Evolutionary conservation across 2,797 vertebrate genomes (phyloP).

Genomic region (Coendou prehensilis): DNA sequence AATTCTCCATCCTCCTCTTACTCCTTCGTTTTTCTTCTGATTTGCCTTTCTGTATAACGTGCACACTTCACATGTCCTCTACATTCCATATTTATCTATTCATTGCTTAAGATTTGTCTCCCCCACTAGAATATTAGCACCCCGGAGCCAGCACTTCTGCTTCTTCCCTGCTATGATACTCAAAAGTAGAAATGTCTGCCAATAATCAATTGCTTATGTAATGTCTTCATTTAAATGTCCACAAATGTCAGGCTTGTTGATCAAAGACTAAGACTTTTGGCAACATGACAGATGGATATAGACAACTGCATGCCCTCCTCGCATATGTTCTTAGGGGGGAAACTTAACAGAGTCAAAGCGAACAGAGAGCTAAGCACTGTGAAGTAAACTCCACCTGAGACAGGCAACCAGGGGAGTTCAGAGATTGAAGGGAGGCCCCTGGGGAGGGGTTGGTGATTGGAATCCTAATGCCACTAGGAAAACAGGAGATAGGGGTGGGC

Average conservation of each 20-base stretch:
- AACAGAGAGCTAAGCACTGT: background rate
- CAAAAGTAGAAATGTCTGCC: background rate
- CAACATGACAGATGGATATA: accelerated
- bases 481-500: background rate
- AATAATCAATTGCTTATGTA: background rate
- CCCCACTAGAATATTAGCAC: background rate
- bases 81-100: too few relatives aligned
- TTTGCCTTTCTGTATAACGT: background rate
- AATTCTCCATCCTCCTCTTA: background rate
- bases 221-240: background rate
- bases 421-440: background rate
- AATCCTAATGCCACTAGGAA: background rate
- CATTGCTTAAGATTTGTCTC: background rate
- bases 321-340: background rate
- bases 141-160: background rate
- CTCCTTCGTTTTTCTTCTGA: background rate
- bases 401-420: background rate
- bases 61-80: too few relatives aligned
- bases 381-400: background rate
- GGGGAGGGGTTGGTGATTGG: background rate
- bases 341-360: background rate
- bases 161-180: background rate
- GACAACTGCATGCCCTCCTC: background rate
- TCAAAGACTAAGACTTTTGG: background rate
- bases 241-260: background rate